phyloP scores from a whole-genome alignment of 2,888 invertebrate species.

The Andrena bicolor region DNA sequence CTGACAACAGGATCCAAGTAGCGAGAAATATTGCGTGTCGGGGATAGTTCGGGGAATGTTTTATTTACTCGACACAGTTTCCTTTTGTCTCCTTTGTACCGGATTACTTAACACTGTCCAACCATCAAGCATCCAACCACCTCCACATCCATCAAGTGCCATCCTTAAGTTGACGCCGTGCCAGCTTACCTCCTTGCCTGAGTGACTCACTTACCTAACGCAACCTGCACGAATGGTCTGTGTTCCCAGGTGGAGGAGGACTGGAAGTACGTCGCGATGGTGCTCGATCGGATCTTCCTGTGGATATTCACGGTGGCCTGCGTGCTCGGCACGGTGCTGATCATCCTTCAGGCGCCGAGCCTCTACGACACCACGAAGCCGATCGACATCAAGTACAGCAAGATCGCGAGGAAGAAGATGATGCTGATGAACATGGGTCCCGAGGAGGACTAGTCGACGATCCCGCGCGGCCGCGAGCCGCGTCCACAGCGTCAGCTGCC shows the following conservation, averaged over 20 bases:
- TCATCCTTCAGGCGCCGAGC: constrained; percentile 96
- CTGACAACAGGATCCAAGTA: constrained; percentile 6
- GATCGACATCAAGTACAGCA: constrained; percentile 95
- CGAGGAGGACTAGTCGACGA: constrained; percentile 86
- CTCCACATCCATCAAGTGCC: too few species aligned
- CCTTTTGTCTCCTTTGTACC: background rate
- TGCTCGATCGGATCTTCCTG: constrained; percentile 97
- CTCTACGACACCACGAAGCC: constrained; percentile 96
- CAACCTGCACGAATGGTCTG: background rate
- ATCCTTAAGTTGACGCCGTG: too few species aligned
- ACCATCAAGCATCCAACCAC: too few species aligned
- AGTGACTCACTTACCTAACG: background rate
- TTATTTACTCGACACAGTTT: constrained; percentile 12
- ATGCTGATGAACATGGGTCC: constrained; percentile 95
- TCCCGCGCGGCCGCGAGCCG: constrained; percentile 75
- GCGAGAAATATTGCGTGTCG: constrained; percentile 12
- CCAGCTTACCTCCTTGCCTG: too few species aligned
- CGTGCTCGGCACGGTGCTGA: constrained; percentile 94
- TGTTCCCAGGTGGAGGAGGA: constrained; percentile 94
- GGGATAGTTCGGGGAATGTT: constrained; percentile 6
- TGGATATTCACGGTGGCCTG: constrained; percentile 98
- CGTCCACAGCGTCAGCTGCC: constrained; percentile 52
- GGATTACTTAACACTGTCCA: background rate
- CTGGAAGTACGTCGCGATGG: constrained; percentile 99
- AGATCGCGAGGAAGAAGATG: constrained; percentile 96